Evolutionary conservation across 2,888 invertebrate genomes (phyloP).

Genomic region (Ophraella communa): DNA sequence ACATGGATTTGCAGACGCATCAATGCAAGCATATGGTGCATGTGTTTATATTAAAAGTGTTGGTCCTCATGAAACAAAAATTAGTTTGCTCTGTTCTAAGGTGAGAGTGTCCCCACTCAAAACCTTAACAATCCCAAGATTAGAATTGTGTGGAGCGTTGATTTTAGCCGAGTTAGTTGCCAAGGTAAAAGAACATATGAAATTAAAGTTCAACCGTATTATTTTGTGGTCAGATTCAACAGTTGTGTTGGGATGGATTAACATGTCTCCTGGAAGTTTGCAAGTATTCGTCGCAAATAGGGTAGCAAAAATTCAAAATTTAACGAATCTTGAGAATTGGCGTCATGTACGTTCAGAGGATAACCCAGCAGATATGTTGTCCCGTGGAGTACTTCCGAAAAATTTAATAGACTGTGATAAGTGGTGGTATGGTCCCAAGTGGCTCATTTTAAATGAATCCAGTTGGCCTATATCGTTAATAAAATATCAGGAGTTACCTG

Average conservation of each 20-base stretch:
- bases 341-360: conserved; percentile 23
- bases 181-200: too few relatives aligned
- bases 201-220: too few relatives aligned
- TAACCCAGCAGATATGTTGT: conserved; percentile 20
- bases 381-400: conserved; percentile 17
- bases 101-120: not conserved
- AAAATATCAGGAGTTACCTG: not conserved
- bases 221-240: conserved; percentile 2
- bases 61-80: not conserved
- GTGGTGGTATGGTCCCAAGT: conserved; percentile 22
- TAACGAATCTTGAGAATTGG: conserved; percentile 18
- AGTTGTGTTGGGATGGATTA: conserved; percentile 5
- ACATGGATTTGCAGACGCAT: conserved; percentile 3
- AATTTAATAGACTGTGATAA: conserved; percentile 6
- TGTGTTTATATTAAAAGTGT: not conserved
- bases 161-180: too few relatives aligned
- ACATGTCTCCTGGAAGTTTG: conserved; percentile 10
- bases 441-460: conserved; percentile 9
- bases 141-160: not conserved
- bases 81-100: not conserved
- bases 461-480: conserved; percentile 1
- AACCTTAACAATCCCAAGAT: not conserved
- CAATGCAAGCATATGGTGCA: not conserved
- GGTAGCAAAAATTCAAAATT: conserved; percentile 21
- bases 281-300: conserved; percentile 32